Evolutionary conservation across 2,797 vertebrate genomes (phyloP).

Genomic region (Hybognathus amarus): DNA sequence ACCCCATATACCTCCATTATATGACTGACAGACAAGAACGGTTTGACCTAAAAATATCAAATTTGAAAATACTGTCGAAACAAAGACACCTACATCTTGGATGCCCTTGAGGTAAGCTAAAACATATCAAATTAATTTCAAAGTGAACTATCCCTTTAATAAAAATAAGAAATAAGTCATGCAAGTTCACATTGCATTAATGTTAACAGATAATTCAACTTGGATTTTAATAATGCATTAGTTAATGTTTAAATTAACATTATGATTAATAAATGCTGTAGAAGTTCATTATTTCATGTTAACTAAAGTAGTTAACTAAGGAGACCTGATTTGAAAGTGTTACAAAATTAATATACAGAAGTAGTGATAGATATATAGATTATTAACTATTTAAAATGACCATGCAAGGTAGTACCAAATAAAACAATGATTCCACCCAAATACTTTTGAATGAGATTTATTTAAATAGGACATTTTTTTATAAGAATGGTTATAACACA

Average conservation of each 20-base stretch:
- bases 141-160: neutral
- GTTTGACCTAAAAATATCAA: too few species aligned
- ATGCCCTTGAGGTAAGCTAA: too few species aligned
- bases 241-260: neutral
- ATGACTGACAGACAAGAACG: too few species aligned
- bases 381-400: neutral
- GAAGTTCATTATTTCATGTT: neutral
- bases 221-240: neutral
- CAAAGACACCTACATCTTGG: too few species aligned
- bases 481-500: slow-evolving; percentile 67
- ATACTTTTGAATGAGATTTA: slow-evolving; percentile 63
- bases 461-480: slow-evolving; percentile 67
- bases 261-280: neutral
- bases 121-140: too few species aligned
- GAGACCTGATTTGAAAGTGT: neutral
- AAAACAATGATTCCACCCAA: neutral
- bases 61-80: too few species aligned
- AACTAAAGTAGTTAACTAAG: neutral
- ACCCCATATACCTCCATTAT: too few species aligned
- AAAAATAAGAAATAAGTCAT: neutral
- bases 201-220: neutral
- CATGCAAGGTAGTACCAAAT: neutral
- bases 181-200: neutral
- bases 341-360: neutral
- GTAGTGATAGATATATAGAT: neutral